Evolutionary conservation across 2,888 invertebrate species (phyloP), one percentile per base, ranked within the genome.

Genomic region (Trachelus stipa): DNA sequence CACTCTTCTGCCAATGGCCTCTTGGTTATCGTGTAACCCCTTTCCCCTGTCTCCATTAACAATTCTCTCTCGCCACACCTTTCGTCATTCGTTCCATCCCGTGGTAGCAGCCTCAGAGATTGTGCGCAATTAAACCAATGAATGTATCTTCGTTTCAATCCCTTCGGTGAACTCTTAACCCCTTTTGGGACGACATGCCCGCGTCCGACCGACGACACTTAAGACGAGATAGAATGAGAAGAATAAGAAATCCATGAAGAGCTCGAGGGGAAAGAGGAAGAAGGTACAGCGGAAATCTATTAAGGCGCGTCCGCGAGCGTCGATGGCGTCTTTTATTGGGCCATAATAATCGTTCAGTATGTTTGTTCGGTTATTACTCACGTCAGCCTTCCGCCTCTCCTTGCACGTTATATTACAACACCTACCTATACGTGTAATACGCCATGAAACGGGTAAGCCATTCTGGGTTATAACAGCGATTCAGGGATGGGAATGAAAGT

Each of bases 81-180:
- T 77, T 75, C 76, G 77, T 73, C 71, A 74, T 76, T 79, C 77
- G 76, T 71, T 73, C 75, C 79, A 71, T 76, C 40, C 76, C 73
- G 73, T 76, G 74, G 76, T 56, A 23, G 56, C 56, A 56, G 56
- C 56, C 23, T 9, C 23, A 23, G 56, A 56, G 56, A 56, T 56
- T 56, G 56, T 9, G 56, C 23, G 56, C 56, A 56, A 56, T 56
- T 56, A 56, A 56, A 56, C 23, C 23, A 56, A 56, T 9, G 56
- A 56, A 56, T 56, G 56, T 23, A 56, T 56, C 56, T 56, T 56
- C 56, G 23, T 56, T 56, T 56, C 56, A 56, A 23, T 56, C 56
- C 23, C 56, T 56, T 23, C 23, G 56, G 56, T 56, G 56, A 56
- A 15, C 56, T 56, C 23, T 56, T 56, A 56, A 23, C 56, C 23